A percentile compares a stretch with the other conserved stretches of the same genome.
Conservation (phyloP, 2,888 invertebrate genomes). For the Dicycla oo region DNA sequence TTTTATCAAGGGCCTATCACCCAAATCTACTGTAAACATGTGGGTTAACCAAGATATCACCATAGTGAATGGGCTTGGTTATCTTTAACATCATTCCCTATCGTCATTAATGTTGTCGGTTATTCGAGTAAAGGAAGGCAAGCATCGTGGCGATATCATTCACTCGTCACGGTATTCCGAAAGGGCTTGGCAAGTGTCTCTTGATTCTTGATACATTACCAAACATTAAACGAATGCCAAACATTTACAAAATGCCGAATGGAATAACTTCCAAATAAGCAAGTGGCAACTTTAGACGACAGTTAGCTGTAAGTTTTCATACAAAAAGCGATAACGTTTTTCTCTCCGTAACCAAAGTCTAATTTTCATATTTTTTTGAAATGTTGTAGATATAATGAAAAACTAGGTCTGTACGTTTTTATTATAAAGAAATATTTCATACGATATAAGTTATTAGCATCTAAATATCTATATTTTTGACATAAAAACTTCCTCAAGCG, state of each 20-base stretch:
- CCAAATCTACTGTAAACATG: constrained; percentile 5
- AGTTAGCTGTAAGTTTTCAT: no score
- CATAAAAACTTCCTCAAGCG: no score
- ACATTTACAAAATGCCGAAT: constrained; percentile 22
- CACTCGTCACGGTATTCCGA: constrained; percentile 19
- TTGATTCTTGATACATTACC: constrained; percentile 45
- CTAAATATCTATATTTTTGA: no score
- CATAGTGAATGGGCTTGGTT: constrained; percentile 24
- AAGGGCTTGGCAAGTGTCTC: constrained; percentile 26
- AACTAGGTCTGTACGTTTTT: no score
- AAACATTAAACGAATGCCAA: constrained; percentile 17
- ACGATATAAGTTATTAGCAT: no score
- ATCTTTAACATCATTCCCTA: constrained; percentile 41
- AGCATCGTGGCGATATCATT: constrained; percentile 28
- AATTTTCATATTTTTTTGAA: no score
- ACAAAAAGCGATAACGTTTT: no score
- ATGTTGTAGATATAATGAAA: no score
- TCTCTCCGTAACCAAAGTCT: no score
- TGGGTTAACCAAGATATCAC: constrained; percentile 43
- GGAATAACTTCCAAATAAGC: not conserved
- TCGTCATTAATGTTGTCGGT: constrained; percentile 32
- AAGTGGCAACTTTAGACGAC: no score
- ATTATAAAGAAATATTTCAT: no score
- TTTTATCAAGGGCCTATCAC: not conserved
- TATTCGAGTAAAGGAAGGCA: constrained; percentile 32